A percentile compares a stretch with the other conserved stretches of the same genome.
These are phyloP conservation scores for Picus viridis DNA, from an alignment of 2,797 vertebrate species.

Conservation along the genomic window DNA sequence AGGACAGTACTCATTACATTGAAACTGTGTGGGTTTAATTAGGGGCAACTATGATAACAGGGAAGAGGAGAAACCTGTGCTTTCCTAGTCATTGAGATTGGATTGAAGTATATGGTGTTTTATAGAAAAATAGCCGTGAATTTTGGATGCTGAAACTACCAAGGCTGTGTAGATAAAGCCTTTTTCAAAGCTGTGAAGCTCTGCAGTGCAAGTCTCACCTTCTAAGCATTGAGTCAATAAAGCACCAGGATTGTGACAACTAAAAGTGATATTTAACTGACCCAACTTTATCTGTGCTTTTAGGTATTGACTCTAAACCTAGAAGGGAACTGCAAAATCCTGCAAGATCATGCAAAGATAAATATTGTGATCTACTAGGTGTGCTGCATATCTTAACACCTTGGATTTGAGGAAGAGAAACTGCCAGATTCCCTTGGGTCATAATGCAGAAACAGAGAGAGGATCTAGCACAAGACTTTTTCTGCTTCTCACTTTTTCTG, in stretches of 20 bases:
- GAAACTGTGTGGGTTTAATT: conserved; percentile 14
- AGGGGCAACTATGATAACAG: background rate
- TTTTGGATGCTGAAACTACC: background rate
- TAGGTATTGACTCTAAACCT: background rate
- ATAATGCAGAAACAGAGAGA: background rate
- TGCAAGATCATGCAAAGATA: background rate
- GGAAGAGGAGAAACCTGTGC: background rate
- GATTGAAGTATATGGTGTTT: background rate
- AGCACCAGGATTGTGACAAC: background rate
- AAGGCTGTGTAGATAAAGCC: background rate
- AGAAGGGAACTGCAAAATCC: background rate
- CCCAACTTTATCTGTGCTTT: background rate
- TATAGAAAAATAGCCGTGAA: background rate
- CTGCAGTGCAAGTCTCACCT: background rate
- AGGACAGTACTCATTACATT: background rate
- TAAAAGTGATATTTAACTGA: background rate
- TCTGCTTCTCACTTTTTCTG: background rate
- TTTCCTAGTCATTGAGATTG: background rate
- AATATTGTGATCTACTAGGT: background rate
- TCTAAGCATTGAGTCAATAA: background rate
- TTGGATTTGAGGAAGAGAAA: background rate
- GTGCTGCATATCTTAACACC: background rate
- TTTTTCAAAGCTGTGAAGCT: background rate
- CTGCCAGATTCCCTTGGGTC: background rate
- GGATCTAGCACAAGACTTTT: background rate